Evolutionary conservation across 2,113 vertebrate species (phyloP).

Genomic region (Morone saxatilis): DNA sequence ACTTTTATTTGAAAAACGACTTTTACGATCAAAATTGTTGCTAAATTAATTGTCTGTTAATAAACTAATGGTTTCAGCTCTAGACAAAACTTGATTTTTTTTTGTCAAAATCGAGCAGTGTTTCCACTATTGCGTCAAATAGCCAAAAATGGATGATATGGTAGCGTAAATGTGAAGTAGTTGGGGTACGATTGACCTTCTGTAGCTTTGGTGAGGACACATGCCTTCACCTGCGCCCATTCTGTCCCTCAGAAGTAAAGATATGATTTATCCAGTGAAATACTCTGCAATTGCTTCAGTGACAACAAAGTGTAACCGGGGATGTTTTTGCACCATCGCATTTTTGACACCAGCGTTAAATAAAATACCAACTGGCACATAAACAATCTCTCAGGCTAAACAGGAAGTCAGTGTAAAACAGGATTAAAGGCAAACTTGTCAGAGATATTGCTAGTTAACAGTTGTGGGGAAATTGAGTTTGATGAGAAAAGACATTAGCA

Average conservation of each 20-base stretch:
- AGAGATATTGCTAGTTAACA: slow-evolving; percentile 53
- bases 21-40: too few species aligned
- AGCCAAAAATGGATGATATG: background rate
- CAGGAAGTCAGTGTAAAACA: slow-evolving; percentile 2
- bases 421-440: slow-evolving; percentile 25
- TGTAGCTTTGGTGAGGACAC: background rate
- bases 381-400: slow-evolving; percentile 22
- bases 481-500: slow-evolving; percentile 75
- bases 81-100: background rate
- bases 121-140: background rate
- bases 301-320: background rate
- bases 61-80: background rate
- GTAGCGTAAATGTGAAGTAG: background rate
- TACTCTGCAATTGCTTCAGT: background rate
- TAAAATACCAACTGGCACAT: slow-evolving; percentile 1
- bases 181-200: background rate
- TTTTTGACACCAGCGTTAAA: background rate
- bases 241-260: background rate
- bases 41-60: too few species aligned
- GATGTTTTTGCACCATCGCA: background rate
- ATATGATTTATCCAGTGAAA: background rate
- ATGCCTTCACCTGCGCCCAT: background rate
- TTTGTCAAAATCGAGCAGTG: background rate
- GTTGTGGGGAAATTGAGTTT: slow-evolving; percentile 68
- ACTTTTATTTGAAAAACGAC: too few species aligned